Percentiles rank a stretch among this genome's conserved stretches.
Evolutionary conservation across 2,797 vertebrate genomes (phyloP).

Genomic region (Tangara arthus): DNA sequence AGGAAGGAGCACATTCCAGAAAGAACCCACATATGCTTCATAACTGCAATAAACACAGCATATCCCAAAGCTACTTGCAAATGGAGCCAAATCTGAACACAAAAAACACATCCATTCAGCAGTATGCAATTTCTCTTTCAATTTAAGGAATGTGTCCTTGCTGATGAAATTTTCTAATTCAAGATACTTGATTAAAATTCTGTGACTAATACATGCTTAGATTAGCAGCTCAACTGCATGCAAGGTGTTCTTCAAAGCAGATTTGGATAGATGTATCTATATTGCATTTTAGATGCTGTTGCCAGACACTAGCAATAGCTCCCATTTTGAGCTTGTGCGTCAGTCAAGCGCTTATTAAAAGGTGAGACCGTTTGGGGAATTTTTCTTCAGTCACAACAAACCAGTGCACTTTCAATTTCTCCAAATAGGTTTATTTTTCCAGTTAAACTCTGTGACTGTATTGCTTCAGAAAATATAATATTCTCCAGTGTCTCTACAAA

Average conservation of each 20-base stretch:
- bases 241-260: not conserved
- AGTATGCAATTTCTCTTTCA: not conserved
- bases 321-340: not conserved
- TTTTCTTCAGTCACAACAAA: constrained; percentile 8
- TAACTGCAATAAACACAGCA: not conserved
- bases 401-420: not conserved
- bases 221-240: not conserved
- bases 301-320: not conserved
- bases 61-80: not conserved
- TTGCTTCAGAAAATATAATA: not conserved
- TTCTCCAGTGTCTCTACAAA: not conserved
- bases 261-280: not conserved
- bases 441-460: not conserved
- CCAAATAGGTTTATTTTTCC: constrained; percentile 6
- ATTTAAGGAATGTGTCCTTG: not conserved
- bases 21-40: not conserved
- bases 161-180: constrained; percentile 13
- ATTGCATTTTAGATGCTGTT: not conserved
- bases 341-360: not conserved
- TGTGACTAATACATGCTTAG: not conserved
- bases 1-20: not conserved
- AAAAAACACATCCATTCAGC: not conserved
- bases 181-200: constrained; percentile 39
- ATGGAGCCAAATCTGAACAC: not conserved
- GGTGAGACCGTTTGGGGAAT: not conserved